phyloP scores from a whole-genome alignment of 2,113 vertebrate genomes.

The Lathamus discolor region DNA sequence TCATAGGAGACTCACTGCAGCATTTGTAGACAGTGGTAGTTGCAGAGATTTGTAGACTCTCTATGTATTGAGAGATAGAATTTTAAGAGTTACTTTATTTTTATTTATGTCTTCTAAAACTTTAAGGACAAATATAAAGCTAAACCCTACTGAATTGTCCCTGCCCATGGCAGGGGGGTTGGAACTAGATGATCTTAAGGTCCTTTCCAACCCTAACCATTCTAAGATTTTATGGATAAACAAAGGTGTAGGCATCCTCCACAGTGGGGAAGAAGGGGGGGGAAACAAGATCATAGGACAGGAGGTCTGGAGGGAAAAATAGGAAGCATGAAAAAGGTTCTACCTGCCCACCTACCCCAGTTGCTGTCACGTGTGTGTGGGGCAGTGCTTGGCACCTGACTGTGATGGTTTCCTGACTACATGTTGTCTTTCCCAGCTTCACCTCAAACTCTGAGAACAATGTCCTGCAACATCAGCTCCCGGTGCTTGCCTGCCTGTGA shows the following conservation, averaged over 20 bases:
- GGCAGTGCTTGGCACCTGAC: not conserved
- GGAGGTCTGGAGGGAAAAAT: not conserved
- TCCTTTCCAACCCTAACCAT: not conserved
- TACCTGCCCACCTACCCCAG: not conserved
- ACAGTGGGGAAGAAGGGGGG: not conserved
- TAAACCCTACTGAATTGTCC: not conserved
- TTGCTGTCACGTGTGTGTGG: accelerated
- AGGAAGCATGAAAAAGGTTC: not conserved
- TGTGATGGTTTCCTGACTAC: not conserved
- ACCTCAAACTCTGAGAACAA: not conserved
- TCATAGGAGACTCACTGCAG: accelerated
- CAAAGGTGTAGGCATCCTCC: not conserved
- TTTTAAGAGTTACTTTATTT: not conserved
- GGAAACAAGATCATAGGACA: not conserved
- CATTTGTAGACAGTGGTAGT: not conserved
- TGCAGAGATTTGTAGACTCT: not conserved
- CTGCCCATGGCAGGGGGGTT: not conserved
- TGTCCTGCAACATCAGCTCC: not conserved
- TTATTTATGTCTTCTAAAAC: not conserved
- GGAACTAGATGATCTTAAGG: not conserved
- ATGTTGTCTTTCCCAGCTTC: not conserved
- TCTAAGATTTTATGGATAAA: not conserved
- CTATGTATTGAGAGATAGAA: not conserved
- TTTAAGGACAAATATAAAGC: not conserved
- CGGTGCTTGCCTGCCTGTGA: not conserved